These are phyloP conservation scores for Pocota personata DNA, from an alignment of 2,888 invertebrate genomes.

Conservation along the genomic window DNA sequence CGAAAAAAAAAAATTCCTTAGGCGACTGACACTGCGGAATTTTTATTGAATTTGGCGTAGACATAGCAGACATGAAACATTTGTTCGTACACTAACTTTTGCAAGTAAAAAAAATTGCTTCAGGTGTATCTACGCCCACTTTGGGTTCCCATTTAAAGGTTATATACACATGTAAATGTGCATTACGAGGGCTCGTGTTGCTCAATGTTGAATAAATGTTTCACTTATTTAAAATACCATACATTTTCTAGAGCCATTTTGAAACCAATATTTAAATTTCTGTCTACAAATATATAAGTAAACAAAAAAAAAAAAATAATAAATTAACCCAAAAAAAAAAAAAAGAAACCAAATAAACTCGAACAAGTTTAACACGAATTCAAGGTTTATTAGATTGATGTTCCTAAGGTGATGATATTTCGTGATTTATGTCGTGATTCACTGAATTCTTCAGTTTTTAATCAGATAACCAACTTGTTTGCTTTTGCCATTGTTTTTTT, in stretches of 20 bases:
- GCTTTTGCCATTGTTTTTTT: neutral
- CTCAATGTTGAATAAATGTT: neutral
- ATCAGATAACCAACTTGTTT: conserved; percentile 21
- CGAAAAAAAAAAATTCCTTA: neutral
- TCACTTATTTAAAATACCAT: neutral
- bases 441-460: conserved; percentile 28
- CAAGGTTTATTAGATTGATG: conserved; percentile 42
- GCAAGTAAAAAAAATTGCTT: no score
- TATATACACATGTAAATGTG: neutral
- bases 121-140: no score
- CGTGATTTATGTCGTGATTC: conserved; percentile 47
- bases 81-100: neutral
- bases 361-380: conserved; percentile 40
- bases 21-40: conserved; percentile 3
- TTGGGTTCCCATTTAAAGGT: neutral
- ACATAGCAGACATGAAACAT: neutral
- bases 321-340: neutral
- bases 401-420: conserved; percentile 50
- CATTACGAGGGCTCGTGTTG: neutral
- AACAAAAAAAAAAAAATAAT: neutral
- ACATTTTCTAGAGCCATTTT: neutral
- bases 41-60: neutral
- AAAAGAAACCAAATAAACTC: neutral
- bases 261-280: conserved; percentile 11
- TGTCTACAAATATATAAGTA: neutral